phyloP scores from a whole-genome alignment of 2,113 vertebrate genomes.

The Verasper variegatus region DNA sequence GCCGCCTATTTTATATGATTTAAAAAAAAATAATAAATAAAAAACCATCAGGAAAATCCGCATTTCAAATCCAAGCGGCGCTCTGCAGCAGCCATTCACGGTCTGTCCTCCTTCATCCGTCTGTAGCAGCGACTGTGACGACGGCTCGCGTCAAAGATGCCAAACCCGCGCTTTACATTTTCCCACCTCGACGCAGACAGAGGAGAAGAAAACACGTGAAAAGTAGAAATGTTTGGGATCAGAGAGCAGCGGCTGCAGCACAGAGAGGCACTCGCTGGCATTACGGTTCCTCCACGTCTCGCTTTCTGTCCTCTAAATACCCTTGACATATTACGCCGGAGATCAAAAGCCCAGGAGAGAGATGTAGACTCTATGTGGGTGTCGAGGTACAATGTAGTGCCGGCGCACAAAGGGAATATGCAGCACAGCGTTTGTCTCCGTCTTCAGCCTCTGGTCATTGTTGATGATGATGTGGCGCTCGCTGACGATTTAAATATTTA shows the following conservation, averaged over 20 bases:
- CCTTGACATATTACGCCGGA: conserved; percentile 61
- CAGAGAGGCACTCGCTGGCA: conserved; percentile 8
- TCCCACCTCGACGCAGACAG: conserved; percentile 10
- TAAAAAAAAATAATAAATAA: neutral
- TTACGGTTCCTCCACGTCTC: conserved; percentile 34
- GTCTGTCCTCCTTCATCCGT: conserved; percentile 19
- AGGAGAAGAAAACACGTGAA: neutral
- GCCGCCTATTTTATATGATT: too few species aligned
- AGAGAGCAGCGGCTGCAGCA: conserved; percentile 24
- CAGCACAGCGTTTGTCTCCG: neutral
- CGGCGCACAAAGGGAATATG: neutral
- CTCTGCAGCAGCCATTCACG: conserved; percentile 33
- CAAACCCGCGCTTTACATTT: conserved; percentile 22
- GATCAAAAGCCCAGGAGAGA: conserved; percentile 59
- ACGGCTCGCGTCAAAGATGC: conserved; percentile 11
- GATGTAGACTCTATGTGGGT: conserved; percentile 22
- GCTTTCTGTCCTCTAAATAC: conserved; percentile 62
- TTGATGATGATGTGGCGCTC: neutral
- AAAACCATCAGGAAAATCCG: neutral
- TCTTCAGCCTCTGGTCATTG: neutral
- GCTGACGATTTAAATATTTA: neutral
- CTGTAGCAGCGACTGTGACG: conserved; percentile 11
- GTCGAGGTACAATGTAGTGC: conserved; percentile 29
- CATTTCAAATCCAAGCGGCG: neutral
- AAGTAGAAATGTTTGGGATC: conserved; percentile 23